Evolutionary conservation across 2,113 vertebrate genomes (phyloP), one percentile per base, ranked within the genome.

Genomic region (Colinus virginianus): DNA sequence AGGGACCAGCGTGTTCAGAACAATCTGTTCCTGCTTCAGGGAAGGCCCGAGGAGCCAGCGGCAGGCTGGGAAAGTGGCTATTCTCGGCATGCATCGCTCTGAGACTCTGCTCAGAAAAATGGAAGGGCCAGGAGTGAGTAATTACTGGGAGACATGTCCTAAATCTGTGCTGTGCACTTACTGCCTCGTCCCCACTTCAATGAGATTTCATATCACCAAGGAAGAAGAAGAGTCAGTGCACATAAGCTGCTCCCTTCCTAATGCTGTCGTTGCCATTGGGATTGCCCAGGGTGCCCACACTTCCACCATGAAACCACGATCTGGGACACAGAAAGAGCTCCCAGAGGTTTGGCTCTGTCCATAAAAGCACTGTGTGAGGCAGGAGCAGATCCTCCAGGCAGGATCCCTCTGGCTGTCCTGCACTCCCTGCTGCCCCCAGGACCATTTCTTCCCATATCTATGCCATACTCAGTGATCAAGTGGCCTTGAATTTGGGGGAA

Each of bases 1-100:
- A 88, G 76, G 94, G 96, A 94, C 94, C 92, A 88, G 84, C 7
- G 16, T 92, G 94, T 92, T 94, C 74, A 5, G 95, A 95, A 96
- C 95, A 89, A 81, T 64, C 92, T 94, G 96, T 96, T 94, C 95
- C 88, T 84, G 68, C 84, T 84, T 74, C 71, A 28, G 80, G 88
- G 84, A 80, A 69, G 70, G 88, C 84, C 84, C 81, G 82, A 2
- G 45, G 88, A 71, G 92, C 66, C 0, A 53, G 74, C 13, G 3
- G 68, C 12, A 61, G 83, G 72, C 80, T 95, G 90, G 88, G 92
- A 81, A 78, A 72, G 58, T 0, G 32, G 70, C 83, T 94, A 4
- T 87, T 92, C 95, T 49, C 6, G 7, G 83, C 13, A 0, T 19
- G 88, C 82, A 81, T 78, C 63, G 83, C 38, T 70, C 92, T 94